Base-by-base conservation (phyloP, 2,113 vertebrate genomes). In the Piprites chloris region DNA sequence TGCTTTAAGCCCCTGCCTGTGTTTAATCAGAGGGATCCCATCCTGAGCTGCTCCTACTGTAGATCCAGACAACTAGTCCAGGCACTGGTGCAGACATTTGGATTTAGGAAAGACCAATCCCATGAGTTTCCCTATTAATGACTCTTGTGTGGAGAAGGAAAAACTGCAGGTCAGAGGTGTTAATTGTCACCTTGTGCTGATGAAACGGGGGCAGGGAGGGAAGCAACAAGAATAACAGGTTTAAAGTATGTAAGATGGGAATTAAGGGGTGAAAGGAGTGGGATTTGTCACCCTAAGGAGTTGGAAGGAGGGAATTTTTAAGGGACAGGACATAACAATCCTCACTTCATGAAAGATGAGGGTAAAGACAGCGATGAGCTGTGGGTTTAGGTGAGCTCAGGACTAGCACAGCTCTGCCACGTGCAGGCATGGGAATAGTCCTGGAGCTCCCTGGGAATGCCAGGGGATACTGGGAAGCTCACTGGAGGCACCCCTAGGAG, bases 221-320 rank as follows among this genome's bases (percentile, higher is more conserved):
- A 93, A 89, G 39, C 72, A 79, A 46, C 33, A 15, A n/a, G 68
- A 93, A 49, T 23, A 81, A 81, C 87, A 89, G 68, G 68, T 87
- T 89, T 76, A 3, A 50, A 81, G 75, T 14, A 7, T 4, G 22
- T n/a, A 12, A 37, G 13, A 5, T 7, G 18, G 37, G 49, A 49
- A 28, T 9, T 9, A 62, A 67, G 53, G 55, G 59, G 76, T 52
- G 75, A 23, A n/a, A 77, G 50, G 21, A 30, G 50, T 7, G 21
- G 0, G 4, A 7, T 69, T 53, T 41, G 50, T 53, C 78, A 74
- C 33, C 68, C 28, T 13, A 0, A 58, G 26, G 41, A 91, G 37
- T 11, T 28, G 30, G 47, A 77, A 69, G 41, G 26, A 58, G 52
- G 50, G 50, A n/a, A 10, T 62, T 52, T 52, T 61, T 33, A 18